phyloP scores from a whole-genome alignment of 2,113 vertebrate genomes.

The Apeltes quadracus region DNA sequence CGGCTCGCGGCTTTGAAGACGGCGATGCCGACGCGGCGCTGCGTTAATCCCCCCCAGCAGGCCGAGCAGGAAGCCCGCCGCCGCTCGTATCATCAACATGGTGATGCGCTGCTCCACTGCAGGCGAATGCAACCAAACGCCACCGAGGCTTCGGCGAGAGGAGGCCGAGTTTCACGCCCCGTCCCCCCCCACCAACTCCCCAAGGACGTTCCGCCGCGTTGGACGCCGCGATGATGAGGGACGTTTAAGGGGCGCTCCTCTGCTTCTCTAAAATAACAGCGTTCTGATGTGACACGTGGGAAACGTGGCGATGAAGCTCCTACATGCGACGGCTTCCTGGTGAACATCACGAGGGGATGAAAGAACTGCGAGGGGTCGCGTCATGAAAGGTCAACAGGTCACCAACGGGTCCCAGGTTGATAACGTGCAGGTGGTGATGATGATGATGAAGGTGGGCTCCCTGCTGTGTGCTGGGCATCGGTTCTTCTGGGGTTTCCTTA shows the following conservation, averaged over 20 bases:
- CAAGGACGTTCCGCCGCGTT: no score
- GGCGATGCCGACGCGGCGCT: conserved; percentile 21
- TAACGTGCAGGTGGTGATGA: no score
- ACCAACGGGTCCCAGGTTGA: no score
- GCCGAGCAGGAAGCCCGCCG: conserved; percentile 33
- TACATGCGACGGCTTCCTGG: background rate
- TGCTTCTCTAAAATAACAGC: conserved; percentile 1
- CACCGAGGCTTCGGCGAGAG: conserved; percentile 17
- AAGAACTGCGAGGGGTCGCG: background rate
- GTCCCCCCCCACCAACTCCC: no score
- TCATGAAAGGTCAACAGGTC: background rate
- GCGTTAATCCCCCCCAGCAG: conserved; percentile 52
- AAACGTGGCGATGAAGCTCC: background rate
- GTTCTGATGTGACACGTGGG: background rate
- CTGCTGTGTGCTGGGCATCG: no score
- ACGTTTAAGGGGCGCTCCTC: no score
- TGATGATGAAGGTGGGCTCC: no score
- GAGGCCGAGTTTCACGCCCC: conserved; percentile 43
- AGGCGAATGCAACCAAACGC: conserved; percentile 35
- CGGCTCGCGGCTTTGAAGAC: conserved; percentile 28
- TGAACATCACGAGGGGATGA: no score
- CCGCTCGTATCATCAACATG: conserved; percentile 27
- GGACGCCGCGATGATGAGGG: conserved; percentile 43
- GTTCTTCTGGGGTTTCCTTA: no score
- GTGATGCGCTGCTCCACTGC: conserved; percentile 27